Base-by-base conservation (phyloP, 2,888 invertebrate species). In the Trichogramma dendrolimi region DNA sequence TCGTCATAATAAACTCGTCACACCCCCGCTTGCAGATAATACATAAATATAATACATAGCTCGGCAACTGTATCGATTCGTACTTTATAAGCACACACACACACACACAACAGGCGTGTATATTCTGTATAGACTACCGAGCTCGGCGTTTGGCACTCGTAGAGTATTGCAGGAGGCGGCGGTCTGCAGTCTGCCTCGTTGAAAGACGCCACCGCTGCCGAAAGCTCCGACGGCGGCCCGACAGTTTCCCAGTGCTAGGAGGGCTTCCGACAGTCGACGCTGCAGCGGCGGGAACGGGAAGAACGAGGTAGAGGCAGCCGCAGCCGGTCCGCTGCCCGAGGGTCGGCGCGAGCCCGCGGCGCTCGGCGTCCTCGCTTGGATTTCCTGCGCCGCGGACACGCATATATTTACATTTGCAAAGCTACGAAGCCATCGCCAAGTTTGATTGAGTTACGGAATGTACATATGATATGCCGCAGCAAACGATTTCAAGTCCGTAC, bases 351-450 rank as follows among this genome's bases (percentile, higher is more conserved):
- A 90, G 0, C 89, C 90, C 65, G 89, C 89, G 1, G 87, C 88
- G 65, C 90, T 90, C 4, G 90, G 91, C 3, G 90, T 90, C 66
- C 90, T 81, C 4, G 90, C 90, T 76, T 91, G 90, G 66, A 91
- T 91, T 77, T 91, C 91, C 75, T 80, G 72, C 27, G 3, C 27
- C 27, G 27, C 3, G 27, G 27, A 27, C 27, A 27, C 27, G 27
- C 27, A 27, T 27, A 27, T 27, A 27, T 27, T 27, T 27, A 27
- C 27, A 27, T 27, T 27, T 27, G 27, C 27, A 27, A 27, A 27
- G 27, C 27, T 27, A 27, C 27, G 27, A 27, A 27, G 27, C 27
- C 27, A 27, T 27, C 27, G 2, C 3, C 27, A 27, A 27, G 27
- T 27, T 27, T 27, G 27, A 27, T 27, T 27, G 27, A 27, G 27